Conservation (phyloP, 2,797 vertebrate genomes). For the Coreius guichenoti region DNA sequence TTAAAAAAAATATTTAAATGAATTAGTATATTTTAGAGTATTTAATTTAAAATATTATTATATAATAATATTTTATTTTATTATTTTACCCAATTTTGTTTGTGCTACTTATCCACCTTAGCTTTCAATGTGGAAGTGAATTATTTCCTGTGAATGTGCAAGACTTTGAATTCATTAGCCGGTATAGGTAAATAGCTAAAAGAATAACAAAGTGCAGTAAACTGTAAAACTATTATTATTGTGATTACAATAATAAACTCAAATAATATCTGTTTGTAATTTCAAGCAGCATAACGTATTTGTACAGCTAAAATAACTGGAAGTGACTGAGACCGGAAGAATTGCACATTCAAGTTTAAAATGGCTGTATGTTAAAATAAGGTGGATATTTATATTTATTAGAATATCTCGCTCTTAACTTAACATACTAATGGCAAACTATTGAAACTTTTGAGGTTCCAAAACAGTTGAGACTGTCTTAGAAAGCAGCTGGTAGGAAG, state of each 20-base stretch:
- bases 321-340: not conserved
- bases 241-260: not conserved
- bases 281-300: not conserved
- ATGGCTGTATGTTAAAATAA: not conserved
- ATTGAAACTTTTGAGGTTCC: not conserved
- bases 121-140: no score
- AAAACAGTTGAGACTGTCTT: not conserved
- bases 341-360: not conserved
- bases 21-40: not conserved
- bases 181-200: not conserved
- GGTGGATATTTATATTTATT: not conserved
- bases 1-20: not conserved
- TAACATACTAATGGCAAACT: not conserved
- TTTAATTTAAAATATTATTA: not conserved
- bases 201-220: not conserved
- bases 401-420: not conserved
- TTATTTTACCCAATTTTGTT: not conserved
- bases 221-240: not conserved
- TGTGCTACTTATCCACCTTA: not conserved
- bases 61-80: not conserved
- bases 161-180: not conserved
- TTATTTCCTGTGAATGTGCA: constrained; percentile 1
- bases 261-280: not conserved
- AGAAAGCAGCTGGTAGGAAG: constrained; percentile 10
- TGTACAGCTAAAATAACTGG: not conserved